phyloP scores from a whole-genome alignment of 2,888 invertebrate species.

The Smittia aterrima region DNA sequence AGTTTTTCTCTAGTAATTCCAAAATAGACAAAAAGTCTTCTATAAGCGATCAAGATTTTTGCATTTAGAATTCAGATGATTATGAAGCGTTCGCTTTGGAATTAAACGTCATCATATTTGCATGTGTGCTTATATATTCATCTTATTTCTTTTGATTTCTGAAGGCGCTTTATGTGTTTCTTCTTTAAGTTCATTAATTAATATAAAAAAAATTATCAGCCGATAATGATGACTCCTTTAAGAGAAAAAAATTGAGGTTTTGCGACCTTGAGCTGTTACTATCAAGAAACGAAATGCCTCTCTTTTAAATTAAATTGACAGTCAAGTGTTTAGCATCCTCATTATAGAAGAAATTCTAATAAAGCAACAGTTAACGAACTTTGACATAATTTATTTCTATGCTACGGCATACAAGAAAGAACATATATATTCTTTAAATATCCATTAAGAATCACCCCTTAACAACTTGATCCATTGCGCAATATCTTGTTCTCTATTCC shows the following conservation, averaged over 20 bases:
- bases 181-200: background rate
- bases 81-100: constrained; percentile 2
- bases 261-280: background rate
- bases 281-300: too few species aligned
- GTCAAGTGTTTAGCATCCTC: too few species aligned
- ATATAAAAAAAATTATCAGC: background rate
- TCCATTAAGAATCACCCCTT: constrained; percentile 3
- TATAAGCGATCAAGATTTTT: background rate
- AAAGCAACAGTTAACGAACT: too few species aligned
- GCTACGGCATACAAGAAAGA: too few species aligned
- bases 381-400: too few species aligned
- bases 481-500: constrained; percentile 31
- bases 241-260: background rate
- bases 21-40: background rate
- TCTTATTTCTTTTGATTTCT: background rate
- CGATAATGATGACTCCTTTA: constrained; percentile 14
- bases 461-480: constrained; percentile 21
- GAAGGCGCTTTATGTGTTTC: background rate
- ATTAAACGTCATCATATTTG: constrained; percentile 10
- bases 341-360: too few species aligned
- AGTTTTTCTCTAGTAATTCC: background rate
- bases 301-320: too few species aligned
- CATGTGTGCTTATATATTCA: constrained; percentile 27
- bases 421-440: too few species aligned
- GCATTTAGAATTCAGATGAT: constrained; percentile 22